A percentile compares a stretch with the other conserved stretches of the same genome.
phyloP scores from a whole-genome alignment of 2,113 vertebrate species.

The Nestor notabilis region DNA sequence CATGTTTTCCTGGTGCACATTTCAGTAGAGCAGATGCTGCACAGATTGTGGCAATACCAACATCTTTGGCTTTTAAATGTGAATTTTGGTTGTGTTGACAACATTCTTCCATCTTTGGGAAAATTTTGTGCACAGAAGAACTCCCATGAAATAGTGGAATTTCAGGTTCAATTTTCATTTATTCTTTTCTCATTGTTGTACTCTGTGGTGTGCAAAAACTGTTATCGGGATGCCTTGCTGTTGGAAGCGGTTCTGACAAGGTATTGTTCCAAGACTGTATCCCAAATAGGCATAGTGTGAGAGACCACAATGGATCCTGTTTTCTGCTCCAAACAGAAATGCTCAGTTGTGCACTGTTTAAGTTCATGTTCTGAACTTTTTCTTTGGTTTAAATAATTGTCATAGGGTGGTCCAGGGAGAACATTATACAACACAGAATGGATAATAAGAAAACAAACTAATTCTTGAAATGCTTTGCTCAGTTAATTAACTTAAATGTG shows the following conservation, averaged over 20 bases:
- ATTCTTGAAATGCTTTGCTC: not conserved
- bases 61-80: not conserved
- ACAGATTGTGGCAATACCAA: not conserved
- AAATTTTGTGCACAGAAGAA: not conserved
- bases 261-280: not conserved
- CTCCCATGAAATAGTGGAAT: not conserved
- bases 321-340: not conserved
- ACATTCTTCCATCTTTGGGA: not conserved
- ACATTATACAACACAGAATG: not conserved
- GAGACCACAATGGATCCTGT: not conserved
- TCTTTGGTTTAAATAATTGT: not conserved
- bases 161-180: not conserved
- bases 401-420: not conserved
- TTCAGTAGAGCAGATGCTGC: not conserved
- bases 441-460: not conserved
- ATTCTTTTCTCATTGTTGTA: not conserved
- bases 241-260: not conserved
- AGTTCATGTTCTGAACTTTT: not conserved
- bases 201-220: not conserved
- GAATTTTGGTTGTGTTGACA: not conserved
- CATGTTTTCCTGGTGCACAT: not conserved
- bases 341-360: not conserved
- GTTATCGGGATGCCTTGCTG: not conserved
- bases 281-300: not conserved
- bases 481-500: not conserved